Evolutionary conservation across 2,797 vertebrate genomes (phyloP).

Genomic region (Diglossa cyanea): DNA sequence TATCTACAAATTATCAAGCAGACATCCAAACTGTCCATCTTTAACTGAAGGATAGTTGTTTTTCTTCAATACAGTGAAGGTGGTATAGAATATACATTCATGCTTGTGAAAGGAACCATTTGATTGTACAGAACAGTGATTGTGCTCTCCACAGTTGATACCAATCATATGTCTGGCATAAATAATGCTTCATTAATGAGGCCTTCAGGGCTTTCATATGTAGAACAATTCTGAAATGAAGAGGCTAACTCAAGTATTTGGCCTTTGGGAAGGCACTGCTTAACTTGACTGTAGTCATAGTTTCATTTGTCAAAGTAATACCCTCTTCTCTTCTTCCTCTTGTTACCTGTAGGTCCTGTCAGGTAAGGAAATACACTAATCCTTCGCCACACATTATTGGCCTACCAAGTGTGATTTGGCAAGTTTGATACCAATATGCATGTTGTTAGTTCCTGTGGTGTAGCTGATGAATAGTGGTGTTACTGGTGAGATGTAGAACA

Average conservation of each 20-base stretch:
- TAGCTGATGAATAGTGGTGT: background rate
- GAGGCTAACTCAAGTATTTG: background rate
- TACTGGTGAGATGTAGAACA: background rate
- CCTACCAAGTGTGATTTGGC: background rate
- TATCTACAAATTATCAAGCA: background rate
- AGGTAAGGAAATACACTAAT: background rate
- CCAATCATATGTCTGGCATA: background rate
- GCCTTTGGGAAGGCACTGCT: background rate
- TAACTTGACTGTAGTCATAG: background rate
- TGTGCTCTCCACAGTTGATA: background rate
- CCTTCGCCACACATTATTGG: background rate
- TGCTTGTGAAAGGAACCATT: background rate
- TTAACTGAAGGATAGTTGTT: background rate
- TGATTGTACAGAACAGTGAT: background rate
- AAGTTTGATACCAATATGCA: background rate
- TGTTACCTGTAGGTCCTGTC: background rate
- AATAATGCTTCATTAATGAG: background rate
- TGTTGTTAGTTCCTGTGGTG: background rate
- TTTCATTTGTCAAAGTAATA: background rate
- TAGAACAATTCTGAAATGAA: background rate
- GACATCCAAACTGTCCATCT: background rate
- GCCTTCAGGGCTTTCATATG: background rate
- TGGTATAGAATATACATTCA: background rate
- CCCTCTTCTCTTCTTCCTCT: background rate
- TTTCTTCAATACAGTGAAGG: background rate